Base-by-base conservation (phyloP, 2,113 vertebrate species). In the Sarotherodon lohbergeri region DNA sequence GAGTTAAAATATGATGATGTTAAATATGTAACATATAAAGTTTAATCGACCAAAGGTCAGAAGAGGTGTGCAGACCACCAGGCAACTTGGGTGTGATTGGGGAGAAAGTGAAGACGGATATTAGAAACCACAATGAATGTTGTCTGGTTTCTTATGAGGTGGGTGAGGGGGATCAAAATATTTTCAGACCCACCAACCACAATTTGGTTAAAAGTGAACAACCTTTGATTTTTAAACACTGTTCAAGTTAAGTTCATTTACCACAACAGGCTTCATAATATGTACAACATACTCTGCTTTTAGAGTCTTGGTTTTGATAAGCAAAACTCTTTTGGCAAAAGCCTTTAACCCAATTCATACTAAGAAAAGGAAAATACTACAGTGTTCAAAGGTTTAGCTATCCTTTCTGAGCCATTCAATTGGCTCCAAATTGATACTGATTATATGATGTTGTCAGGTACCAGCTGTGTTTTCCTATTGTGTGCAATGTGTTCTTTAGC, bases 291-390 rank as follows among this genome's bases (percentile, higher is more conserved):
- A 48, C 22, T 14, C 11, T 41, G 63, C 0, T 41, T 41, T 41
- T 1, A 41, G n/a, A 29, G 2, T 3, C 0, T 46, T 73, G 24
- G 43, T 29, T 48, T 73, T 73, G 68, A 48, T 48, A 27, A 27
- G 66, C n/a, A 46, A 46, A 73, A 71, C 1, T 0, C 27, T 27
- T 14, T 11, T 22, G 9, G n/a, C 9, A 55, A 55, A 55, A 55
- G 29, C 0, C 57, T 66, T 7, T 2, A 71, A 43, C 63, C 39
- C 13, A 1, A 43, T 46, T 73, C 22, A 73, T 27, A 2, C 2
- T 27, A 8, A 73, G 66, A 6, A 46, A 73, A 73, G 13, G 39
- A 73, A 73, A 71, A 24, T 43, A 8, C 29, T 16, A 1, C 59
- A 36, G 19, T 4, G 32, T 36, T 11, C 10, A 66, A n/a, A 12